Percentiles rank a stretch among this genome's conserved stretches.
phyloP scores from a whole-genome alignment of 1,140 invertebrate species.

The Mya arenaria region DNA sequence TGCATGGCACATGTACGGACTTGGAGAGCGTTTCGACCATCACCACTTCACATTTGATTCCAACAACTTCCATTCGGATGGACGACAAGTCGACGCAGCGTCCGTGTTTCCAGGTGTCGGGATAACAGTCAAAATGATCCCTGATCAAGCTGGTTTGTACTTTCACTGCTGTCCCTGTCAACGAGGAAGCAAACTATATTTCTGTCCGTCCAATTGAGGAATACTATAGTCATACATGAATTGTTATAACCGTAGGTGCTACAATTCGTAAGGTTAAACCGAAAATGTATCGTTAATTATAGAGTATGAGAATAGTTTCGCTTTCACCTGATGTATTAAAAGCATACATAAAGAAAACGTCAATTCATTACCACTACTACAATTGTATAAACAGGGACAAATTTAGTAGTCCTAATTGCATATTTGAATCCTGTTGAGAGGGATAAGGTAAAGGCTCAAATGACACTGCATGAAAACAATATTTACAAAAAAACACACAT shows the following conservation, averaged over 20 bases:
- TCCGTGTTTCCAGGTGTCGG: conserved; percentile 67
- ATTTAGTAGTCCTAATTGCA: no score
- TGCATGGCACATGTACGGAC: neutral
- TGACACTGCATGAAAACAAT: no score
- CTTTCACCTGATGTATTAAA: neutral
- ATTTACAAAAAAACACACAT: no score
- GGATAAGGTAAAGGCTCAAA: no score
- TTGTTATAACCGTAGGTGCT: neutral
- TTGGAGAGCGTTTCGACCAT: conserved; percentile 49
- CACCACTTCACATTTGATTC: conserved; percentile 23
- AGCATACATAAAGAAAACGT: neutral
- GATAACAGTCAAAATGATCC: conserved; percentile 65
- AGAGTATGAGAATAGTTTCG: neutral
- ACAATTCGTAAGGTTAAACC: no score
- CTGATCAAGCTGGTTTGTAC: conserved; percentile 65
- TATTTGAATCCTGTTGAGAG: no score
- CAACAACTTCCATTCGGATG: conserved; percentile 36
- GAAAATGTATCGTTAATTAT: neutral
- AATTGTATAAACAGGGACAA: no score
- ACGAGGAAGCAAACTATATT: neutral
- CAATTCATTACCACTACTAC: no score
- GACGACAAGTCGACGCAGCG: conserved; percentile 60
- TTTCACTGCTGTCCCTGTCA: no score
- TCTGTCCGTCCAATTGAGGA: neutral
- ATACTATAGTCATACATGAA: neutral